Conservation (phyloP, 2,888 invertebrate genomes). For the Heteromyza rotundicornis region DNA sequence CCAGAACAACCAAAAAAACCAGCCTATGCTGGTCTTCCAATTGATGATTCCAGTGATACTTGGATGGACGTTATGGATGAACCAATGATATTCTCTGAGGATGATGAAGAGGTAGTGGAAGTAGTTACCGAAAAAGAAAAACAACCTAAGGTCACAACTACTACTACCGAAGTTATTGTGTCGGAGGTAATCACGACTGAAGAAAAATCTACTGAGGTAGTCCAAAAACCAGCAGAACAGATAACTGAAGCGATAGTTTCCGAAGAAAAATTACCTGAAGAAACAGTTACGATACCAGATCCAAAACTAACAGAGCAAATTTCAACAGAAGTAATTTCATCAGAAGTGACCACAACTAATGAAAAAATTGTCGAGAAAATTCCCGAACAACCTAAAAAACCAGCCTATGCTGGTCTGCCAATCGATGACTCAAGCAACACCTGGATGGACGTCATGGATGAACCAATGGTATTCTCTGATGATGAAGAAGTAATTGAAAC, state of each 20-base stretch:
- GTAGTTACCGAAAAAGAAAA: background rate
- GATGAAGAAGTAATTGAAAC: constrained; percentile 36
- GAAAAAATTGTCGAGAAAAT: background rate
- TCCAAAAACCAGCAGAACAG: too few relatives aligned
- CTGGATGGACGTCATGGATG: constrained; percentile 53
- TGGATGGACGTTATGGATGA: constrained; percentile 56
- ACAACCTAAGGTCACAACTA: background rate
- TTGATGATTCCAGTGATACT: constrained; percentile 25
- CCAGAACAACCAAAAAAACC: background rate
- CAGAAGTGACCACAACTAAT: background rate
- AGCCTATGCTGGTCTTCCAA: constrained; percentile 41
- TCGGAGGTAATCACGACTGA: background rate
- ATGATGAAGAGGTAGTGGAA: constrained; percentile 40
- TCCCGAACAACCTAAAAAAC: constrained; percentile 30
- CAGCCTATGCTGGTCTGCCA: constrained; percentile 47
- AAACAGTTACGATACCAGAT: constrained; percentile 4
- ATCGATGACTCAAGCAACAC: constrained; percentile 49
- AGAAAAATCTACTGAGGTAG: background rate
- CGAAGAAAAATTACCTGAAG: constrained; percentile 1
- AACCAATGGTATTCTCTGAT: constrained; percentile 48
- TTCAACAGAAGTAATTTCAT: background rate
- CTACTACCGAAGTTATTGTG: constrained; percentile 12
- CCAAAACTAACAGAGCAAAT: background rate
- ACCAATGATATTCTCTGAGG: constrained; percentile 52
- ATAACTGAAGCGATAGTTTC: too few relatives aligned